Evolutionary conservation across 2,797 vertebrate genomes (phyloP).

Genomic region (Staurois parvus): DNA sequence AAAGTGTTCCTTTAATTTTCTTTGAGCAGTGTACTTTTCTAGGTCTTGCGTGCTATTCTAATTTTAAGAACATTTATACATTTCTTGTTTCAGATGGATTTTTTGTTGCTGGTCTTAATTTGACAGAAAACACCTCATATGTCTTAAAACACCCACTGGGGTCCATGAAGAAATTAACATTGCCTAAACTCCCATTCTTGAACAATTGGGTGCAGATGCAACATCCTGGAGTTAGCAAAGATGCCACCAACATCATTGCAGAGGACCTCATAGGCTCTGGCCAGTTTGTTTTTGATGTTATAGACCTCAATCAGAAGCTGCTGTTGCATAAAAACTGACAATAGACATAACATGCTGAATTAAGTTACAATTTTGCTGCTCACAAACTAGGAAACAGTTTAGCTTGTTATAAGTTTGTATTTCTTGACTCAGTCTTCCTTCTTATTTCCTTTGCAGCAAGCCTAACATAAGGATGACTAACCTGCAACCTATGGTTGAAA

Average conservation of each 20-base stretch:
- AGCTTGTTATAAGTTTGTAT: too few species aligned
- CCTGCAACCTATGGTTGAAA: too few species aligned
- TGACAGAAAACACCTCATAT: constrained; percentile 81
- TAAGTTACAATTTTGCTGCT: neutral
- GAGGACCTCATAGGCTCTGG: constrained; percentile 86
- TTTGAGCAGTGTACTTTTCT: too few species aligned
- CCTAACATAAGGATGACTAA: too few species aligned
- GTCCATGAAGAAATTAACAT: constrained; percentile 82
- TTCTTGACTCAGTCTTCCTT: too few species aligned
- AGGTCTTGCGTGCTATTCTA: too few species aligned
- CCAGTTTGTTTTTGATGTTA: constrained; percentile 81
- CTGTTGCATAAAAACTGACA: neutral
- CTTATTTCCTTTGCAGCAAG: too few species aligned
- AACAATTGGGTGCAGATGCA: constrained; percentile 83
- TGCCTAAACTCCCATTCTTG: constrained; percentile 77
- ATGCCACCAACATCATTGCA: constrained; percentile 87
- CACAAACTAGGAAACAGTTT: too few species aligned
- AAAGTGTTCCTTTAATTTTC: too few species aligned
- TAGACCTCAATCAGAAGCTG: constrained; percentile 85
- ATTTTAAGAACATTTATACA: too few species aligned
- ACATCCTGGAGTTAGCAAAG: constrained; percentile 74
- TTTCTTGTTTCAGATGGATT: constrained; percentile 78
- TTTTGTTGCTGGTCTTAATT: constrained; percentile 89
- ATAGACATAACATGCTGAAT: neutral
- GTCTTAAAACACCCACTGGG: constrained; percentile 75